Base-by-base conservation (phyloP, 2,797 vertebrate species). In the Neosalanx taihuensis region DNA sequence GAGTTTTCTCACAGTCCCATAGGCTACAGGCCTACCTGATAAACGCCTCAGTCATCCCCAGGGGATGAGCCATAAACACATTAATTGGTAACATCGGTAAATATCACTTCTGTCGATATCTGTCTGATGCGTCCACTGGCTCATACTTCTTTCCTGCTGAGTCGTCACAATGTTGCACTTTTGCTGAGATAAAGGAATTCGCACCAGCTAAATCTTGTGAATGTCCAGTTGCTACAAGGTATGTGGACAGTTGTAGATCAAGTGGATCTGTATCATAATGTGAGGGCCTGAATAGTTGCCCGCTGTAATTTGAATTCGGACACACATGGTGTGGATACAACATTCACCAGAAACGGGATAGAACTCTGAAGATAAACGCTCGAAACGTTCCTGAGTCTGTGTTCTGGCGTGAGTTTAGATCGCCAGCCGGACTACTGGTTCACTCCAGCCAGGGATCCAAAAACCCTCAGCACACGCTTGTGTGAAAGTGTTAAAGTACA, bases 171-270 rank as follows among this genome's bases (percentile, higher is more conserved):
- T 17, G 35, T 15, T 65, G 13, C 64, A 15, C 37, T 65, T 41
- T 13, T 65, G 64, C 64, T 65, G 64, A 65, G 64, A 46, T 41
- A 23, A 23, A 23, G 26, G 35, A 20, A 49, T 49, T 65, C 12
- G 18, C 15, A 56, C 51, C 15, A 56, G 51, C 18, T 56, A 56
- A 56, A 56, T 56, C 51, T 17, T n/a, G 51, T 56, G 51, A 4
- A 18, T 17, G 51, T n/a, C 51, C 5, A 9, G 41, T 46, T 12
- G 41, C 41, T 46, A 46, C 41, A 46, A n/a, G 15, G 51, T n/a
- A n/a, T 51, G 51, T 56, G 51, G 18, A n/a, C 15, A 1, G 51
- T 56, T 56, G 51, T 56, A 56, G 18, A 56, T 56, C 15, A 56
- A 17, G 15, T 56, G 51, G 51, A 56, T 56, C 18, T 3, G 51